Percentiles rank a stretch among this genome's conserved stretches.
These are phyloP conservation scores for Drosophila nebulosa DNA, from an alignment of 1,140 invertebrate species.

Conservation along the genomic window DNA sequence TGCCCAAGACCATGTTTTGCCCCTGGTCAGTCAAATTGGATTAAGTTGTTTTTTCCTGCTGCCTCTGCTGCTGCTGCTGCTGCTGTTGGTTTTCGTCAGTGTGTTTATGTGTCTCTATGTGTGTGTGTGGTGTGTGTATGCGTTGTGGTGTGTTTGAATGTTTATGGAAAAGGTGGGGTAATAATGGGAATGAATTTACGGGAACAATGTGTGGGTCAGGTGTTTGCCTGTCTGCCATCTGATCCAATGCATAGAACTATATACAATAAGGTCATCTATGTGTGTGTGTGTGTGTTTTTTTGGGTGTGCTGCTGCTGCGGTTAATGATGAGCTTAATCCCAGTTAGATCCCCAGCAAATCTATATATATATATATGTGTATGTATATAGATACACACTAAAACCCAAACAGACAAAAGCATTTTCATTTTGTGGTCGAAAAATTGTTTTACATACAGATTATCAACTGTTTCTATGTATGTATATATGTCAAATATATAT, in stretches of 20 bases:
- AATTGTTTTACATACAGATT: not conserved
- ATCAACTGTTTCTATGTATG: not conserved
- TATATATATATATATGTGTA: not conserved
- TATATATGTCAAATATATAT: not conserved
- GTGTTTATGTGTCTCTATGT: slow-evolving; percentile 1
- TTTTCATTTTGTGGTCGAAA: not conserved
- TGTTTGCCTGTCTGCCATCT: not conserved
- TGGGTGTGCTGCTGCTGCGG: not conserved
- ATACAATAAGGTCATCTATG: not conserved
- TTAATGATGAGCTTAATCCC: slow-evolving; percentile 10
- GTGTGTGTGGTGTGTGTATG: not conserved
- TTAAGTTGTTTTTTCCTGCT: slow-evolving; percentile 69
- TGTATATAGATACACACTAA: not conserved
- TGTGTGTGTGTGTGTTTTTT: not conserved
- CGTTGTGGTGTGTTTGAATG: not conserved
- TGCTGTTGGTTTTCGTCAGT: too few relatives aligned
- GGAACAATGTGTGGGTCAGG: not conserved
- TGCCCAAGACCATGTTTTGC: slow-evolving; percentile 30
- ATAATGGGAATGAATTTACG: not conserved
- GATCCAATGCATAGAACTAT: not conserved
- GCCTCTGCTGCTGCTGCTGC: slow-evolving; percentile 25
- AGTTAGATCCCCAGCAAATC: not conserved
- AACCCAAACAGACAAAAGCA: not conserved
- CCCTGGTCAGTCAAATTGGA: slow-evolving; percentile 70
- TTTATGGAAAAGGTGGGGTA: not conserved